Percentiles rank a stretch among this genome's conserved stretches.
These are phyloP conservation scores for Phymanthus crucifer DNA, from an alignment of 92 coral and sea anemone genomes.

Conservation along the genomic window DNA sequence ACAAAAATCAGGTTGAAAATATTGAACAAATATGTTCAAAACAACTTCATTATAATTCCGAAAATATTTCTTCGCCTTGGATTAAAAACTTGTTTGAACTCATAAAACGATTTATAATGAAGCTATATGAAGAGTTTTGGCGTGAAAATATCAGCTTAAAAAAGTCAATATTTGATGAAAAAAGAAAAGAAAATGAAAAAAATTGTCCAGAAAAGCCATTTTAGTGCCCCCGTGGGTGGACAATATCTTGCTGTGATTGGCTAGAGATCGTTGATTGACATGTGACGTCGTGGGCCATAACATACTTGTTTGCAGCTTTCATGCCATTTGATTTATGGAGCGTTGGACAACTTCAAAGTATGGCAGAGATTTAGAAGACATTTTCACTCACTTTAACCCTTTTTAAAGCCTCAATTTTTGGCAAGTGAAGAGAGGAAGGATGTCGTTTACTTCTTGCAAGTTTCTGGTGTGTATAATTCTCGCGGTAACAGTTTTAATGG, in stretches of 20 bases:
- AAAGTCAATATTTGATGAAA: background rate
- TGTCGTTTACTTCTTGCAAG: constrained; percentile 15
- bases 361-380: constrained; percentile 14
- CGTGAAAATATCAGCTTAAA: background rate
- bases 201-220: background rate
- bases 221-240: constrained; percentile 32
- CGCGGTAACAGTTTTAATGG: constrained; percentile 3
- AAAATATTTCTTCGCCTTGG: background rate
- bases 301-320: constrained; percentile 33
- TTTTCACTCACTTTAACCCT: constrained; percentile 21
- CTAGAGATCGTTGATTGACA: constrained; percentile 34
- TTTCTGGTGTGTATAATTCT: constrained; percentile 6
- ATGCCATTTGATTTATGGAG: constrained; percentile 54
- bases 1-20: too few relatives aligned
- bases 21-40: too few relatives aligned
- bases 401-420: constrained; percentile 1
- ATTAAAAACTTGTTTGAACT: background rate
- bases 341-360: background rate
- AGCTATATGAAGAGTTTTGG: background rate
- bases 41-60: too few relatives aligned
- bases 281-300: constrained; percentile 43
- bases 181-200: background rate
- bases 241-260: constrained; percentile 38
- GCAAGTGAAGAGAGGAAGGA: constrained; percentile 17
- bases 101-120: background rate